phyloP scores from a whole-genome alignment of 2,797 vertebrate species.

The Otolemur crassicaudatus region DNA sequence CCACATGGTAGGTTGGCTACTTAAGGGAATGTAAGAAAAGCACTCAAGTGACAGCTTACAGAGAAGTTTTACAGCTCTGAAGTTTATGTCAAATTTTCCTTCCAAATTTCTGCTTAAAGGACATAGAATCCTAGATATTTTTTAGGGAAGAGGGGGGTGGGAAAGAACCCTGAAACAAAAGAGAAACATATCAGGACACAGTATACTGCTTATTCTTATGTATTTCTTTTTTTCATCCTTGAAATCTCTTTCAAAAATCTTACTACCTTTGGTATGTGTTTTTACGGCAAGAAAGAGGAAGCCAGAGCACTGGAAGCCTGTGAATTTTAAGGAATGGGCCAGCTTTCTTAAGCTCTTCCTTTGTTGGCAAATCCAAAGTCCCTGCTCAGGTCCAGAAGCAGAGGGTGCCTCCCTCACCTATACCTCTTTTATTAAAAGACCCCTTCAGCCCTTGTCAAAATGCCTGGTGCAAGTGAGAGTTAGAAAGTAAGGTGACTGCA shows the following conservation, averaged over 20 bases:
- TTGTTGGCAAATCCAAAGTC: not conserved
- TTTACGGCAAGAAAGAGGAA: not conserved
- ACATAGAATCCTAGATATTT: constrained; percentile 51
- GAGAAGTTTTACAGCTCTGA: constrained; percentile 19
- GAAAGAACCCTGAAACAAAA: not conserved
- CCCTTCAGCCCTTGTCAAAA: not conserved
- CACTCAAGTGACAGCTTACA: not conserved
- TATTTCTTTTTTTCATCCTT: constrained; percentile 12
- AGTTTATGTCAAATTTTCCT: constrained; percentile 54
- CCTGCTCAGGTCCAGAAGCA: not conserved
- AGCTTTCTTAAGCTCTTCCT: not conserved
- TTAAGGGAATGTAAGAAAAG: constrained; percentile 20
- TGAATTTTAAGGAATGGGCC: not conserved
- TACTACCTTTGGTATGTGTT: not conserved
- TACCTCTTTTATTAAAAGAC: not conserved
- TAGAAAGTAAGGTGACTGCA: not conserved
- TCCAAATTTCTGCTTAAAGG: constrained; percentile 47
- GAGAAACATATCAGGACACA: not conserved
- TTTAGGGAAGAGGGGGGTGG: not conserved
- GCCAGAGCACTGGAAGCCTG: not conserved
- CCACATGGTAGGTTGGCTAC: constrained; percentile 66
- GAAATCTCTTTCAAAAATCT: constrained; percentile 24
- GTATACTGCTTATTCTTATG: not conserved
- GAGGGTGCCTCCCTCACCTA: not conserved
- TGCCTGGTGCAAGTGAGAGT: not conserved